phyloP scores from a whole-genome alignment of 2,113 vertebrate genomes.

The Phasianus colchicus region DNA sequence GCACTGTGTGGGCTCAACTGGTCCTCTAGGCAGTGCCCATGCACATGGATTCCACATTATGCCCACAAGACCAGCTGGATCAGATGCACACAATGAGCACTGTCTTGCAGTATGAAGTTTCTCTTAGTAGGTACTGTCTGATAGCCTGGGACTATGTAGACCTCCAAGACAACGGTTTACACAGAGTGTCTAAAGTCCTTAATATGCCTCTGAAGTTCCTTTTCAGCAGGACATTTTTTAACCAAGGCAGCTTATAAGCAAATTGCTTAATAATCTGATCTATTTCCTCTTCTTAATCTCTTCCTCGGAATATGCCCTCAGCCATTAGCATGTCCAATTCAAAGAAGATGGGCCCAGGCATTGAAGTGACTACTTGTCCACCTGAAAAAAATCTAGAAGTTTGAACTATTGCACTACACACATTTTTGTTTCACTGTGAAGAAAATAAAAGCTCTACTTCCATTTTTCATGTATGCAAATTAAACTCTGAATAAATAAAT shows the following conservation, averaged over 20 bases:
- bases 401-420: neutral
- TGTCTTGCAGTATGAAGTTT: neutral
- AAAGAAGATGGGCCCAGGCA: conserved; percentile 33
- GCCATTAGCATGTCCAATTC: conserved; percentile 10
- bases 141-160: neutral
- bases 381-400: conserved; percentile 24
- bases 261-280: neutral
- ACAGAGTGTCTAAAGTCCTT: neutral
- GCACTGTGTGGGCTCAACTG: neutral
- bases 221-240: neutral
- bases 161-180: neutral
- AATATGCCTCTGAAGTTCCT: neutral
- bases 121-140: neutral
- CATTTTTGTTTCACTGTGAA: conserved; percentile 59
- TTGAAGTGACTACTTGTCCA: conserved; percentile 7
- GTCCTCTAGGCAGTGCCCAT: neutral
- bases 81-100: neutral
- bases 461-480: conserved; percentile 77
- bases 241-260: neutral
- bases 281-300: conserved; percentile 22
- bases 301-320: conserved; percentile 44
- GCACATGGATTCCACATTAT: neutral
- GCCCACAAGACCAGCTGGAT: neutral
- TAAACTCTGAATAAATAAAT: conserved; percentile 70
- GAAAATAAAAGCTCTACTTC: conserved; percentile 69